Percentiles rank a stretch among this genome's conserved stretches.
Evolutionary conservation across 2,797 vertebrate genomes (phyloP).

Genomic region (Chaetodon trifasciatus): DNA sequence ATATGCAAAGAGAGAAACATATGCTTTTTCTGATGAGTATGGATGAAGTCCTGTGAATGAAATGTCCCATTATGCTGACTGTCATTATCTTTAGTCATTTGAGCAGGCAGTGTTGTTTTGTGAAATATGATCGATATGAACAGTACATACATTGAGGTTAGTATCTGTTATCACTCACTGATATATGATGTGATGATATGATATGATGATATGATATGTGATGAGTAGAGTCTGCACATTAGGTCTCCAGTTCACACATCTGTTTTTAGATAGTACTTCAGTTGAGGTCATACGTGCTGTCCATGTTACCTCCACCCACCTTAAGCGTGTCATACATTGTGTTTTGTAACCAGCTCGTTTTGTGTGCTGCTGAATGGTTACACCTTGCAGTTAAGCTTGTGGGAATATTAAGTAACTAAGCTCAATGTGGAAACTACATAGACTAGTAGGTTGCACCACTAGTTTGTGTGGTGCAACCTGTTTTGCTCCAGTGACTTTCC

Average conservation of each 20-base stretch:
- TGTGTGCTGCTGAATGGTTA: not conserved
- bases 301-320: not conserved
- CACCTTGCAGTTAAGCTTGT: not conserved
- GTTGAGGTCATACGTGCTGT: not conserved
- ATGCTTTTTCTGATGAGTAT: no score
- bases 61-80: not conserved
- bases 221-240: no score
- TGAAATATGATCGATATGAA: not conserved
- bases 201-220: no score
- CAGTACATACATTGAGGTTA: not conserved
- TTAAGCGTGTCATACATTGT: not conserved
- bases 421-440: not conserved
- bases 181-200: no score
- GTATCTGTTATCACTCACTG: not conserved
- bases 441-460: not conserved
- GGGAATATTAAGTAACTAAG: slow-evolving; percentile 14
- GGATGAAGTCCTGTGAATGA: no score
- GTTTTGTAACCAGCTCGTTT: not conserved
- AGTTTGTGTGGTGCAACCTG: not conserved
- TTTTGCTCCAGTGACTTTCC: not conserved
- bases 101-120: no score
- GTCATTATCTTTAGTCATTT: not conserved
- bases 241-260: not conserved
- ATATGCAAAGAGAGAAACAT: not conserved
- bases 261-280: not conserved